Base-by-base conservation (phyloP, 2,888 invertebrate species). In the Apamea monoglypha region DNA sequence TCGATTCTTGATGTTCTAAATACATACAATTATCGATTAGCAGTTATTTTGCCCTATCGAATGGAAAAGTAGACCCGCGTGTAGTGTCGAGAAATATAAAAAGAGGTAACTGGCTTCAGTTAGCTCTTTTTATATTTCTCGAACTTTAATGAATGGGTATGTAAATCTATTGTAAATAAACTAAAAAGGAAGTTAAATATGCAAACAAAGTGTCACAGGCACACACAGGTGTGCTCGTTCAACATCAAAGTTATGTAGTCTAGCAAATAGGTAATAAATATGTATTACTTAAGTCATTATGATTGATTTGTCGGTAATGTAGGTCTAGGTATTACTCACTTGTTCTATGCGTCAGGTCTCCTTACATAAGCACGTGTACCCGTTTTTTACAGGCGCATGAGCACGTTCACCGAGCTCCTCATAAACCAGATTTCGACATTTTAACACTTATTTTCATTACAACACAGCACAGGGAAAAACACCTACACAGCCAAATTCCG, bases 361-460 rank as follows among this genome's bases (percentile, higher is more conserved):
- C 94, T 96, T 96, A 96, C 96, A 96, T 96, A 96, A 96, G 96
- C 93, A 93, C 90, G 92, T 94, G 95, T 93, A 93, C 93, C 92
- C 92, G 94, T 94, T 96, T 94, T 94, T 95, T 92, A 93, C 93
- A 94, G 93, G 90, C 90, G 92, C 93, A 94, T 93, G 89, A 93
- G 91, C 94, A 94, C 95, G 93, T 91, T 95, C 94, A 91, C 93
- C 87, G 88, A 92, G 91, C 93, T 95, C 94, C 93, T 95, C 95
- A 95, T 93, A 95, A 95, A 95, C 94, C 92, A 95, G 94, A 95
- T 96, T 95, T 96, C 96, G 91, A 95, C 95, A 97, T 94, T 95
- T 95, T 92, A 94, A 92, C 96, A 96, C 95, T 96, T 96, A 89
- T 95, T 95, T 95, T 93, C 95, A 96, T 96, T 96, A 92, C 96